These are phyloP conservation scores for Anabas testudineus DNA, from an alignment of 2,797 vertebrate species.

Conservation along the genomic window DNA sequence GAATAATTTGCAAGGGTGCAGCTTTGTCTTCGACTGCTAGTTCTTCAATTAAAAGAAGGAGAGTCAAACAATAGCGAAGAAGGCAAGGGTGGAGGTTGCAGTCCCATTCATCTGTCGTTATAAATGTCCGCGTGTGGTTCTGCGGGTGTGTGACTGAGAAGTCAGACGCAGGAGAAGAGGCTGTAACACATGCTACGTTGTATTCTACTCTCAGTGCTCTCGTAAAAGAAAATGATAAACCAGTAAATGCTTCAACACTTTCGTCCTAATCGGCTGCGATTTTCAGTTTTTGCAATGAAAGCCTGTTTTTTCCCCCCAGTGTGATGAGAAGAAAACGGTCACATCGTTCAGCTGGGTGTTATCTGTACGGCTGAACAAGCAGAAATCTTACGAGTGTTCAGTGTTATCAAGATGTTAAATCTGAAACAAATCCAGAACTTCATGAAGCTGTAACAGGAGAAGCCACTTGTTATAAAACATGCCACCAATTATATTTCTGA, in stretches of 20 bases:
- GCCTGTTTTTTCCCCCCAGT: not conserved
- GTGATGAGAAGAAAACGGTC: slow-evolving; percentile 14
- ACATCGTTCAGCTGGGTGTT: not conserved
- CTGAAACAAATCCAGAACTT: not conserved
- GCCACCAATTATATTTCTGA: no score
- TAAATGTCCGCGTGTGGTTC: slow-evolving; percentile 17
- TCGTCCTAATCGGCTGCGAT: slow-evolving; percentile 26
- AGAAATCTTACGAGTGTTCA: not conserved
- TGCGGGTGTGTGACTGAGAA: not conserved
- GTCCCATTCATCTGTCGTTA: not conserved
- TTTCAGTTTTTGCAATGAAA: not conserved
- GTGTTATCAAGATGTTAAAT: slow-evolving; percentile 20
- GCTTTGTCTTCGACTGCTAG: not conserved
- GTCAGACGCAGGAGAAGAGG: not conserved
- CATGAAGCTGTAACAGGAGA: slow-evolving; percentile 6
- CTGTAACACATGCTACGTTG: not conserved
- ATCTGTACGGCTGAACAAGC: not conserved
- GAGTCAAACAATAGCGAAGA: slow-evolving; percentile 6
- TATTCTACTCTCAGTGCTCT: slow-evolving; percentile 4
- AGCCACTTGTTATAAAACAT: not conserved
- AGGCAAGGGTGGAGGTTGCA: not conserved
- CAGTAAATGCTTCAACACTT: slow-evolving; percentile 28
- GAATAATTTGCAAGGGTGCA: slow-evolving; percentile 17
- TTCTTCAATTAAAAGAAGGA: slow-evolving; percentile 2
- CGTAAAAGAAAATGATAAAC: slow-evolving; percentile 45